Evolutionary conservation across 2,797 vertebrate genomes (phyloP).

Genomic region (Periophthalmus magnuspinnatus): DNA sequence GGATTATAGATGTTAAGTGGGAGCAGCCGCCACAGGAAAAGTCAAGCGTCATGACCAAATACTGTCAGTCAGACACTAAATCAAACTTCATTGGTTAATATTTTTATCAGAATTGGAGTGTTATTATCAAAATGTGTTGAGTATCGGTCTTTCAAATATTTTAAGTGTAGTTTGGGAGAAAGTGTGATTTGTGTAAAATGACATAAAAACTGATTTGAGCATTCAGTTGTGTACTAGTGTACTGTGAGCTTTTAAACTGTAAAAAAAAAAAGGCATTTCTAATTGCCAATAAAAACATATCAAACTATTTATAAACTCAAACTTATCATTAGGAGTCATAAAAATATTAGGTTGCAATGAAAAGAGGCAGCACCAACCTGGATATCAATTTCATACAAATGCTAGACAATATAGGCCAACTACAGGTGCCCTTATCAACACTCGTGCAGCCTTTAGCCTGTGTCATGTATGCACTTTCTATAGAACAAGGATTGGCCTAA

Average conservation of each 20-base stretch:
- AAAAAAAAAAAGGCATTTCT: no score
- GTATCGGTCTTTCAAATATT: no score
- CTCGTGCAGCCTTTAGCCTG: conserved; percentile 28
- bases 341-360: conserved; percentile 20
- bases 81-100: neutral
- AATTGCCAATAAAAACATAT: neutral
- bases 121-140: neutral
- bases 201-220: neutral
- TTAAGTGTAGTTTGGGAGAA: no score
- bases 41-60: conserved; percentile 28
- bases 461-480: conserved; percentile 49
- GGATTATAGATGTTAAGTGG: conserved; percentile 59
- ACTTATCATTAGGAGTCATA: conserved; percentile 13
- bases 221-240: neutral
- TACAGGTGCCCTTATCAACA: conserved; percentile 64
- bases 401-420: conserved; percentile 50
- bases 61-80: conserved; percentile 10
- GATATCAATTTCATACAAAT: conserved; percentile 47
- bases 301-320: neutral
- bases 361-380: conserved; percentile 2
- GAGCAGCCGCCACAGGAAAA: conserved; percentile 42
- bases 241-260: neutral
- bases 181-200: neutral
- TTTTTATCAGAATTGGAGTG: neutral
- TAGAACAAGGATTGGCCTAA: neutral